Conservation (phyloP, 2,797 vertebrate species). For the Centroberyx gerrardi region DNA sequence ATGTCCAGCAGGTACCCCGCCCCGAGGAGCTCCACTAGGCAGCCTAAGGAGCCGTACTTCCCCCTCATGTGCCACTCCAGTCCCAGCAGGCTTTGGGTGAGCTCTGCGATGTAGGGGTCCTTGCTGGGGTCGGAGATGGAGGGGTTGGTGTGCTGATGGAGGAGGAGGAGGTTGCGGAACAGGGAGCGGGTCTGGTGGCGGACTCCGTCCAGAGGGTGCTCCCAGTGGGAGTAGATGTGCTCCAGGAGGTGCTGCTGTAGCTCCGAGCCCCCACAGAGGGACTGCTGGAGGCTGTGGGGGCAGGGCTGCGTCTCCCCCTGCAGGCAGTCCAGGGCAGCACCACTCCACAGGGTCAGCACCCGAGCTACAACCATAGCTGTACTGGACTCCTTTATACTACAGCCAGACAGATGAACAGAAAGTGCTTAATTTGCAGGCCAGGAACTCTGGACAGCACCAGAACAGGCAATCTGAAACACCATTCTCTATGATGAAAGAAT, state of each 20-base stretch:
- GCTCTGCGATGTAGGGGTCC: constrained; percentile 86
- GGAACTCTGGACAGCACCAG: neutral
- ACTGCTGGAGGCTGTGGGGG: constrained; percentile 79
- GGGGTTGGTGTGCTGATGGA: constrained; percentile 81
- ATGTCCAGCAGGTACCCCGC: constrained; percentile 86
- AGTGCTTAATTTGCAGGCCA: neutral
- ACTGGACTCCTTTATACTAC: constrained; percentile 92
- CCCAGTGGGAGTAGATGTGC: constrained; percentile 96
- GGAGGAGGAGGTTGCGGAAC: constrained; percentile 91
- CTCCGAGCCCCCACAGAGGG: constrained; percentile 86
- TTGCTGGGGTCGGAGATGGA: constrained; percentile 41
- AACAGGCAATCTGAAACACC: neutral
- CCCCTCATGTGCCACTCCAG: constrained; percentile 96
- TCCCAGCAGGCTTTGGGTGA: constrained; percentile 87
- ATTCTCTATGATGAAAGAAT: neutral
- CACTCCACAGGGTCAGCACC: constrained; percentile 92
- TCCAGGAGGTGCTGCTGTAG: constrained; percentile 86
- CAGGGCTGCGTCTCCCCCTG: constrained; percentile 64
- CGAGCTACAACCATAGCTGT: constrained; percentile 91
- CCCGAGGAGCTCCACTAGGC: constrained; percentile 91
- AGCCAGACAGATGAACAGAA: constrained; percentile 5
- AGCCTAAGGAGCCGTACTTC: constrained; percentile 91
- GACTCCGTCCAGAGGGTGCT: constrained; percentile 94
- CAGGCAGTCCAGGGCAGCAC: constrained; percentile 87
- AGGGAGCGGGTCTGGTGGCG: constrained; percentile 93